Percentiles rank a stretch among this genome's conserved stretches.
phyloP scores from a whole-genome alignment of 2,797 vertebrate species.

The Bucorvus abyssinicus region DNA sequence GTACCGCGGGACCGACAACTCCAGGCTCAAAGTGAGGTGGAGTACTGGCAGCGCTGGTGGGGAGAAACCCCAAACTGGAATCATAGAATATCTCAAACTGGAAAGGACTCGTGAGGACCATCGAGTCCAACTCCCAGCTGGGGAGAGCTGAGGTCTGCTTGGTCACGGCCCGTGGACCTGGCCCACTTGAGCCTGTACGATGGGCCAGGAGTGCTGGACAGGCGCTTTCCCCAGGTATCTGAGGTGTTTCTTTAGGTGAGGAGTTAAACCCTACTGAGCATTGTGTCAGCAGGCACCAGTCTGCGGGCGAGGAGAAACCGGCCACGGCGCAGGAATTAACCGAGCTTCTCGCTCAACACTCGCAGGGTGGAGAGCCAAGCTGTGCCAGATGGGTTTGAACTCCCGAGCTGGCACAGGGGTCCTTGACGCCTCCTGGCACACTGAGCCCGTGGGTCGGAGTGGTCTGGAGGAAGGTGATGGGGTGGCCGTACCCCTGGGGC shows the following conservation, averaged over 20 bases:
- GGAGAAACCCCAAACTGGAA: rapidly evolving
- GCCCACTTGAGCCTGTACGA: rapidly evolving
- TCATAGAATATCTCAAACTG: rapidly evolving
- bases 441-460: rapidly evolving
- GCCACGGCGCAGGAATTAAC: background rate
- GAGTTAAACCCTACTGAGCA: background rate
- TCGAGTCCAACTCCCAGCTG: background rate
- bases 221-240: background rate
- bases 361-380: rapidly evolving
- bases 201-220: background rate
- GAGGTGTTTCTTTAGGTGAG: background rate
- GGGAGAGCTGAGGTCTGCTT: background rate
- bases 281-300: background rate
- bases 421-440: rapidly evolving
- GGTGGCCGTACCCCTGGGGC: rapidly evolving
- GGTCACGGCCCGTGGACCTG: background rate
- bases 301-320: background rate
- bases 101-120: background rate
- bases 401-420: rapidly evolving
- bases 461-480: rapidly evolving
- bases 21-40: rapidly evolving
- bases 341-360: rapidly evolving
- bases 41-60: rapidly evolving
- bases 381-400: rapidly evolving
- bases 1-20: rapidly evolving